Evolutionary conservation across 2,113 vertebrate genomes (phyloP).

Genomic region (Myrmecophaga tridactyla): DNA sequence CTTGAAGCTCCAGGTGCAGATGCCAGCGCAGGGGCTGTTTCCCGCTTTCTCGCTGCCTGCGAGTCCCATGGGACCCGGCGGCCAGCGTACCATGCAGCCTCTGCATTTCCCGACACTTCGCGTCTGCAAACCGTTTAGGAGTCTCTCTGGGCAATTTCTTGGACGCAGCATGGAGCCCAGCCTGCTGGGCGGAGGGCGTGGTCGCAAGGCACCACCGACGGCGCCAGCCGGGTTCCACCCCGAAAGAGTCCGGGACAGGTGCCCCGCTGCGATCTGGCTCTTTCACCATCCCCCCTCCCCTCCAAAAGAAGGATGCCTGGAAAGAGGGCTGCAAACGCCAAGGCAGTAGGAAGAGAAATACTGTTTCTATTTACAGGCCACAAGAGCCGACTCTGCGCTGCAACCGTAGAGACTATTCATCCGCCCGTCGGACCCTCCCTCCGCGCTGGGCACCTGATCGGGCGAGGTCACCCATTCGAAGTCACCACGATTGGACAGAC

Average conservation of each 20-base stretch:
- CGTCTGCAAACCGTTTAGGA: neutral
- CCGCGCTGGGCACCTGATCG: too few relatives aligned
- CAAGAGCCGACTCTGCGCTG: neutral
- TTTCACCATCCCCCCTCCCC: neutral
- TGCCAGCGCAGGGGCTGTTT: neutral
- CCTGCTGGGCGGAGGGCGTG: neutral
- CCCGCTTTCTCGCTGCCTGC: neutral
- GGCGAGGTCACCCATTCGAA: neutral
- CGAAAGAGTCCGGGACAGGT: neutral
- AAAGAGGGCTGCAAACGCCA: neutral
- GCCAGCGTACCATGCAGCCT: fast-evolving
- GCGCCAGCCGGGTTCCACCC: neutral
- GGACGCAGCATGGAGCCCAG: neutral
- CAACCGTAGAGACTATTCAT: fast-evolving
- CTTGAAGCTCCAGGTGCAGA: neutral
- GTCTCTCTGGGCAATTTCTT: neutral
- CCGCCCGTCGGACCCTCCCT: neutral
- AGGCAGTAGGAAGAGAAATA: neutral
- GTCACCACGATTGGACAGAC: neutral
- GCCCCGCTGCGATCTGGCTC: neutral
- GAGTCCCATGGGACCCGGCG: neutral
- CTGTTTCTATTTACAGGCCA: neutral
- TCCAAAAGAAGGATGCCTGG: neutral
- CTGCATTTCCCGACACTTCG: neutral
- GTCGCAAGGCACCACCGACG: neutral